These are phyloP conservation scores for Syngnathus acus DNA, from an alignment of 2,797 vertebrate genomes.

Conservation along the genomic window DNA sequence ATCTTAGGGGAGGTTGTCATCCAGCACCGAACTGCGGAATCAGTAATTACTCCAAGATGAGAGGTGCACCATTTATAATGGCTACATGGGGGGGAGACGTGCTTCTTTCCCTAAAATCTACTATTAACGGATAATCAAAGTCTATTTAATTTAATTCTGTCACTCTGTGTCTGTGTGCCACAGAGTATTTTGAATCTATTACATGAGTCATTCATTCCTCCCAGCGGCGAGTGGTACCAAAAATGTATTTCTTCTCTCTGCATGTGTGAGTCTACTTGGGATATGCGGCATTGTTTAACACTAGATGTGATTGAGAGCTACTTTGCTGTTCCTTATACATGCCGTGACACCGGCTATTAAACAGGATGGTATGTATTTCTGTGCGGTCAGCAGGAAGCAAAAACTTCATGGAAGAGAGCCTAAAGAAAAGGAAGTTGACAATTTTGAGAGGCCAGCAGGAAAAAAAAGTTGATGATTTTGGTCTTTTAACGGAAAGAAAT, in stretches of 20 bases:
- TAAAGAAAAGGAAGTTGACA: neutral
- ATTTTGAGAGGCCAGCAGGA: conserved; percentile 1
- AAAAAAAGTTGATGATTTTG: conserved; percentile 2
- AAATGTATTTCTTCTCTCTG: conserved; percentile 1
- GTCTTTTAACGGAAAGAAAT: neutral
- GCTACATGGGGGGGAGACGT: conserved; percentile 10
- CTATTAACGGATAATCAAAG: conserved; percentile 29
- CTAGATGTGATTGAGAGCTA: neutral
- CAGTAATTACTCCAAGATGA: conserved; percentile 34
- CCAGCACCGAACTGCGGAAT: conserved; percentile 17
- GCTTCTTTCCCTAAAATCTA: conserved; percentile 21
- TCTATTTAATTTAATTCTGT: conserved; percentile 10
- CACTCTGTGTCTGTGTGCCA: conserved; percentile 20
- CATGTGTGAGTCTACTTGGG: conserved; percentile 3
- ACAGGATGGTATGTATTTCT: neutral
- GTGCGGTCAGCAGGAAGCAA: conserved; percentile 5
- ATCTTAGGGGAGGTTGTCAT: conserved; percentile 23
- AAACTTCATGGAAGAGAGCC: neutral
- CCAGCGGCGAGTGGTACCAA: conserved; percentile 5
- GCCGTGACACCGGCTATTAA: neutral
- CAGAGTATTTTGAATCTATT: conserved; percentile 26
- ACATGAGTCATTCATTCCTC: conserved; percentile 25
- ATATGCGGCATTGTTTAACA: conserved; percentile 2
- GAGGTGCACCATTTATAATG: conserved; percentile 23
- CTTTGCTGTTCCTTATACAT: neutral